Evolutionary conservation across 2,797 vertebrate genomes (phyloP).

Genomic region (Vireo griseus): DNA sequence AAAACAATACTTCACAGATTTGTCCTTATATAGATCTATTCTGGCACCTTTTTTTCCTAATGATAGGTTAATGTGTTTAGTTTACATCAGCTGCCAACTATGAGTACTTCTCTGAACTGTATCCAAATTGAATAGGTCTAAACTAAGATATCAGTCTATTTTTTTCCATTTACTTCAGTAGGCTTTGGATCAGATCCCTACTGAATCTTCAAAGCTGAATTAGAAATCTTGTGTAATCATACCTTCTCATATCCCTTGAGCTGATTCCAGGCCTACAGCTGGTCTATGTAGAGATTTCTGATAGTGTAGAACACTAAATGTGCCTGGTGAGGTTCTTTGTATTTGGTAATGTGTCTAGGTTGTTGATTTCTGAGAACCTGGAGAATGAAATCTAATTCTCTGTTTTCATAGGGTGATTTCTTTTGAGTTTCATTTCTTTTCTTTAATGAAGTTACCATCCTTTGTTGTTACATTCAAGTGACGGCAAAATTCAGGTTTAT

Average conservation of each 20-base stretch:
- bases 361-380: background rate
- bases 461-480: background rate
- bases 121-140: constrained; percentile 5
- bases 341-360: background rate
- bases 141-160: constrained; percentile 1
- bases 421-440: background rate
- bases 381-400: background rate
- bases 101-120: constrained; percentile 1
- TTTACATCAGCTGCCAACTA: constrained; percentile 30
- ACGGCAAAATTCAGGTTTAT: background rate
- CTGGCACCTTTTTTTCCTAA: background rate
- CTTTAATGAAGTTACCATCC: background rate
- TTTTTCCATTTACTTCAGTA: constrained; percentile 1
- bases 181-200: background rate
- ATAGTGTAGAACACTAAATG: background rate
- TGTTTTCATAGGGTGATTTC: background rate
- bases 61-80: constrained; percentile 25
- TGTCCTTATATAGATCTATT: constrained; percentile 4
- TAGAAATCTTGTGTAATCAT: background rate
- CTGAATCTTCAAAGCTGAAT: background rate
- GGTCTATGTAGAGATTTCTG: background rate
- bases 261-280: background rate
- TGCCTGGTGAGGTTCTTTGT: background rate
- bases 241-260: background rate
- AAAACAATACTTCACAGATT: background rate